Base-by-base conservation (phyloP, 1,140 invertebrate genomes). In the Panulirus ornatus region DNA sequence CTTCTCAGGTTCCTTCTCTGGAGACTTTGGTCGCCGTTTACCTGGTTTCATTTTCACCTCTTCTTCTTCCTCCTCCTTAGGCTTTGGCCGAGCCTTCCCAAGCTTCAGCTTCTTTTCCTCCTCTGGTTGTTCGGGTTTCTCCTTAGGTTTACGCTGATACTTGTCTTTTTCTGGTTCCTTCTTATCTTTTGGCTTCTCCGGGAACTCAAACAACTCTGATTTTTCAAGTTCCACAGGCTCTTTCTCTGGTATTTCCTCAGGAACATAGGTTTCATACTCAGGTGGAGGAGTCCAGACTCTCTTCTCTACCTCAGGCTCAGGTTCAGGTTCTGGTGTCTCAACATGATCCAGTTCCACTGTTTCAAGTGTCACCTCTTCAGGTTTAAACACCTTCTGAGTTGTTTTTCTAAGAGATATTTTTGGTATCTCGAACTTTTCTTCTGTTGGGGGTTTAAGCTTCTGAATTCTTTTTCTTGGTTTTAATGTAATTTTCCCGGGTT, bases 311-410 rank as follows among this genome's bases (percentile, higher is more conserved):
- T n/a, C 51, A 83, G 79, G 63, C 40, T 83, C 88, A 58, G 66
- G 66, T 44, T 84, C 88, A n/a, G n/a, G n/a, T 42, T 89, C 88
- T 22, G 88, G 88, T 9, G 81, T 83, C 27, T 89, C 88, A 19
- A 89, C 88, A 84, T 89, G 88, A 1, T 89, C 88, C n/a, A 89
- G 47, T 34, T 89, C 79, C n/a, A 89, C 79, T 58, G 42, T 89
- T 47, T 89, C 88, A 14, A 89, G 66, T 51, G 38, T 89, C 40
- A 84, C 88, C n/a, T 89, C 88, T 54, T 89, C 79, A 16, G 88
- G 88, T 22, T 84, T 81, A 84, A 89, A 89, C 34, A 82, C 88
- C 27, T 84, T 89, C 27, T 89, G 88, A 16, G 63, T 51, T 47
- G 88, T 81, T 58, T 89, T 89, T 30, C 70, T 83, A 11, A 89